Evolutionary conservation across 2,113 vertebrate genomes (phyloP).

Genomic region (Chrysochloris asiatica): DNA sequence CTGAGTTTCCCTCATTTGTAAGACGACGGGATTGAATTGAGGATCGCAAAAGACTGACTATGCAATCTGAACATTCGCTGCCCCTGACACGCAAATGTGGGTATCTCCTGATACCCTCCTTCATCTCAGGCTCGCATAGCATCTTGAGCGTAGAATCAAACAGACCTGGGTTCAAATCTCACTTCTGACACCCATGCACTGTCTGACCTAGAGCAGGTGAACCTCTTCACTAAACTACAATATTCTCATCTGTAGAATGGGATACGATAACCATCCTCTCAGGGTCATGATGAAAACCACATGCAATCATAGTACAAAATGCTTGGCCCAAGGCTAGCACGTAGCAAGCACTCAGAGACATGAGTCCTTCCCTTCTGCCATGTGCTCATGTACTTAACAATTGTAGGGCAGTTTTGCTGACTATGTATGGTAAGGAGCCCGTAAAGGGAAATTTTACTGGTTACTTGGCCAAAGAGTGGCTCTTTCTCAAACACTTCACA

Average conservation of each 20-base stretch:
- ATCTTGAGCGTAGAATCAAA: background rate
- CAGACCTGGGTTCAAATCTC: background rate
- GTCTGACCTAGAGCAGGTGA: background rate
- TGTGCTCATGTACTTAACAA: fast-evolving
- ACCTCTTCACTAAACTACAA: background rate
- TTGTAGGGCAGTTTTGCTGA: background rate
- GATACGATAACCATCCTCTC: background rate
- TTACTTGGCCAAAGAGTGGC: background rate
- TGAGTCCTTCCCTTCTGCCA: background rate
- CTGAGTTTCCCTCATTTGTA: background rate
- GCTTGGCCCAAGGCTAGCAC: background rate
- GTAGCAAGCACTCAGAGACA: fast-evolving
- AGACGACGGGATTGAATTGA: background rate
- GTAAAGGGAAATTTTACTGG: background rate
- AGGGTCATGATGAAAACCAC: background rate
- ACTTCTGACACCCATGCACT: background rate
- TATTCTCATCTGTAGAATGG: background rate
- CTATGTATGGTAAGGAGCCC: background rate
- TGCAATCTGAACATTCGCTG: background rate
- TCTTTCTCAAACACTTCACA: background rate
- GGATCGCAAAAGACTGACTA: background rate
- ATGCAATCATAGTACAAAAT: background rate
- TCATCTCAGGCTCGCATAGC: background rate
- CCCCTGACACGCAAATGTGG: too few species aligned
- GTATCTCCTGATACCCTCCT: background rate